A percentile compares a stretch with the other conserved stretches of the same genome.
phyloP scores from a whole-genome alignment of 2,113 vertebrate species.

The Enhydra lutris region DNA sequence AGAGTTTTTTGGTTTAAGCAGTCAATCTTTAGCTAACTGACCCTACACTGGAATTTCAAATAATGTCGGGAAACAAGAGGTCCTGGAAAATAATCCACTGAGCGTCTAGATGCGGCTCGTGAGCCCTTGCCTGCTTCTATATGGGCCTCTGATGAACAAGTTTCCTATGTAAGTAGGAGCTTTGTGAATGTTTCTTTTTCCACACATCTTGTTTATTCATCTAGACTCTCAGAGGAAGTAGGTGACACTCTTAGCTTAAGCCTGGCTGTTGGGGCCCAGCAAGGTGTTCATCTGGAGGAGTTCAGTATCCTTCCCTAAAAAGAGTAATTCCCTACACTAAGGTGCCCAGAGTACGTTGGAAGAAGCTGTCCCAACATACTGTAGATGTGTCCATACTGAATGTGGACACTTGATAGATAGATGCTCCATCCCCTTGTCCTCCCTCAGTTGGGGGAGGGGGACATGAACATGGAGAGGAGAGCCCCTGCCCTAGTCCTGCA shows the following conservation, averaged over 20 bases:
- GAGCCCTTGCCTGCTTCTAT: neutral
- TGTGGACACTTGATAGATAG: neutral
- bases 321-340: neutral
- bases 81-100: neutral
- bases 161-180: neutral
- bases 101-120: neutral
- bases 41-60: neutral
- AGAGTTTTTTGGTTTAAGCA: neutral
- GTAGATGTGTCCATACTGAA: neutral
- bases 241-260: neutral
- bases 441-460: too few species aligned
- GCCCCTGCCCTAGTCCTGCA: fast-evolving
- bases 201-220: neutral
- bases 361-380: neutral
- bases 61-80: neutral
- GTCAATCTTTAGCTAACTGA: neutral
- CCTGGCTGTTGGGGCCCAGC: neutral
- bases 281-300: neutral
- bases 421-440: fast-evolving
- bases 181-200: neutral
- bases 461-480: neutral
- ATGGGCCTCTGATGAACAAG: neutral
- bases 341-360: too few species aligned
- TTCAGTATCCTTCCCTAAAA: neutral
- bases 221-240: neutral